Percentiles rank a stretch among this genome's conserved stretches.
phyloP scores from a whole-genome alignment of 1,140 invertebrate species.

The Stegodyphus dumicola region DNA sequence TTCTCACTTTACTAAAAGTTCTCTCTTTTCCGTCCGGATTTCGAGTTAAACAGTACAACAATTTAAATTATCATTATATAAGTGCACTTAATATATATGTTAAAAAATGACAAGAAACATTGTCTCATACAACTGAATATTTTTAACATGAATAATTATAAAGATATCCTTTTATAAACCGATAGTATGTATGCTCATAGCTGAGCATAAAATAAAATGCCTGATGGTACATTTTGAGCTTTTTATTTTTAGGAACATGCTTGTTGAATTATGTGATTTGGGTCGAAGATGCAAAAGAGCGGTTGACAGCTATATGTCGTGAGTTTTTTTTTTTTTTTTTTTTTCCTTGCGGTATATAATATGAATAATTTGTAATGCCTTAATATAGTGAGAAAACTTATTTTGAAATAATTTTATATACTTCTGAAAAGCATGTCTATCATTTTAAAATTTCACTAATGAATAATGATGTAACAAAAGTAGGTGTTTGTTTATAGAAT shows the following conservation, averaged over 20 bases:
- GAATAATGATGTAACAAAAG: not conserved
- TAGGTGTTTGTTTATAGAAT: not conserved
- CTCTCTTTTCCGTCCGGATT: no score
- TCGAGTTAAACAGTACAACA: no score
- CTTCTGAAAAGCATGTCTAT: not conserved
- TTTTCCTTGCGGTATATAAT: not conserved
- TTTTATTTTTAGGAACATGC: slow-evolving; percentile 30
- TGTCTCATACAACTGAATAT: no score
- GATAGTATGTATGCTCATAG: no score
- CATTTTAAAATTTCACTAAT: not conserved
- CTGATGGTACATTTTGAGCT: not conserved
- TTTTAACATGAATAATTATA: no score
- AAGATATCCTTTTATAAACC: no score
- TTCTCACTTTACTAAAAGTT: no score
- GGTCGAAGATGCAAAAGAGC: slow-evolving; percentile 51
- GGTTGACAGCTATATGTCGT: slow-evolving; percentile 50
- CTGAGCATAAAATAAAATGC: no score
- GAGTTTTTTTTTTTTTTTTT: slow-evolving; percentile 6
- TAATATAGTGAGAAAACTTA: not conserved
- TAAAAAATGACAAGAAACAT: no score
- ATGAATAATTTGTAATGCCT: not conserved
- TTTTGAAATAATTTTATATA: not conserved
- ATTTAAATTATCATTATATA: no score
- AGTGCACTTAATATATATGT: no score
- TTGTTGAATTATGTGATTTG: slow-evolving; percentile 42